Percentiles rank a stretch among this genome's conserved stretches.
Conservation (phyloP, 2,797 vertebrate species). For the Halcyon leucocephala region DNA sequence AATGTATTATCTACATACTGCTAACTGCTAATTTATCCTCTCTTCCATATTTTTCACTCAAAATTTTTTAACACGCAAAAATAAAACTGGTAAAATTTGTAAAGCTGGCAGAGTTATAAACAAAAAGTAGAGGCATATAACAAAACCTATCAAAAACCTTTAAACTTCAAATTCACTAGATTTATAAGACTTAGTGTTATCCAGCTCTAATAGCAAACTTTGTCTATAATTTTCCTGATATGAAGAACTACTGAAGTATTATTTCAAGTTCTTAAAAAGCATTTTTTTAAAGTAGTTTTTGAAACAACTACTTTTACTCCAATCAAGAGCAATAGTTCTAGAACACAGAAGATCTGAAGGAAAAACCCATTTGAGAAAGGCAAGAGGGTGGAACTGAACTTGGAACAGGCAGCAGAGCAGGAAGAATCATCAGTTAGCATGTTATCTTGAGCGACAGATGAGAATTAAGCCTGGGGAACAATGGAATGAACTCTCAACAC, state of each 20-base stretch:
- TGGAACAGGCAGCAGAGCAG: not conserved
- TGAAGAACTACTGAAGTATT: not conserved
- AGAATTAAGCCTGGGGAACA: not conserved
- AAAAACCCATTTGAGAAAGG: not conserved
- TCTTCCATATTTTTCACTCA: not conserved
- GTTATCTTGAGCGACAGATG: not conserved
- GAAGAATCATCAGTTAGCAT: not conserved
- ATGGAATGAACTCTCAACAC: not conserved
- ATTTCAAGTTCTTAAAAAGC: not conserved
- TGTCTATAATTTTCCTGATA: not conserved
- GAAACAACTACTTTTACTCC: not conserved
- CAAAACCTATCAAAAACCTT: not conserved
- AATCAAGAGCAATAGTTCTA: not conserved
- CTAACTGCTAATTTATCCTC: not conserved
- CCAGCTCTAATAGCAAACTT: not conserved
- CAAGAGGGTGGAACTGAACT: not conserved
- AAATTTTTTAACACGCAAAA: not conserved
- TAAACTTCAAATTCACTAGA: not conserved
- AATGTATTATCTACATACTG: not conserved
- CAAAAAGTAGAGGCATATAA: not conserved
- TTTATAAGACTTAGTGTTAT: not conserved
- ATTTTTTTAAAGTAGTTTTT: not conserved
- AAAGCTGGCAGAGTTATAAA: not conserved
- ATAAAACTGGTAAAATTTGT: not conserved
- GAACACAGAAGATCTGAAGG: not conserved